Evolutionary conservation across 2,113 vertebrate genomes (phyloP).

Genomic region (Ancistrus triradiatus): DNA sequence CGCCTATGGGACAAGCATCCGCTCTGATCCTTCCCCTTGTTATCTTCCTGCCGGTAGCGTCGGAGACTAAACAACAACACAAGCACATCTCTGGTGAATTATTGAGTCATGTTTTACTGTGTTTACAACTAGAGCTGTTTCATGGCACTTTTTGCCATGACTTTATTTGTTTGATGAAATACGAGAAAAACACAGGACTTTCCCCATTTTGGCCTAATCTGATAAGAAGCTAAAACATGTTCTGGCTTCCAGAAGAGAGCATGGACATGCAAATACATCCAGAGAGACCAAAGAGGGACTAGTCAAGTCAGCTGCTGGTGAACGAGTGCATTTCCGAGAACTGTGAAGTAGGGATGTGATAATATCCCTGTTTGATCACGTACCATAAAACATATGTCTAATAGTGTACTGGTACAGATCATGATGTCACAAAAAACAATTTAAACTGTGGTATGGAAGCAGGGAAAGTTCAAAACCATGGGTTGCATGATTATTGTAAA

Average conservation of each 20-base stretch:
- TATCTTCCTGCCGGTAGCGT: constrained; percentile 55
- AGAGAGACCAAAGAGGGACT: constrained; percentile 20
- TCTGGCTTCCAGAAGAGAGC: constrained; percentile 58
- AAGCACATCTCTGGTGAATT: constrained; percentile 57
- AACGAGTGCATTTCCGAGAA: constrained; percentile 4
- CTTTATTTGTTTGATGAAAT: constrained; percentile 41
- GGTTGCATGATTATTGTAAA: too few relatives aligned
- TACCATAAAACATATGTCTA: too few relatives aligned
- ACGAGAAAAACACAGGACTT: constrained; percentile 41
- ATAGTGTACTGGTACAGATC: too few relatives aligned
- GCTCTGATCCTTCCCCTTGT: constrained; percentile 61
- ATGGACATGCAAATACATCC: constrained; percentile 43
- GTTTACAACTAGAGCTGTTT: constrained; percentile 61
- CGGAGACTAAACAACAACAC: constrained; percentile 72
- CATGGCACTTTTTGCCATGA: constrained; percentile 29
- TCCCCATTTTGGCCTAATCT: constrained; percentile 50
- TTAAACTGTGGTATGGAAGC: too few relatives aligned
- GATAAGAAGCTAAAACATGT: constrained; percentile 54
- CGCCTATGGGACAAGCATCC: constrained; percentile 61
- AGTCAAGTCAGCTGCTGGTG: not conserved
- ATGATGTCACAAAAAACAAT: too few relatives aligned
- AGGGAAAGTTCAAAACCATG: too few relatives aligned
- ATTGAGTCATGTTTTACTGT: constrained; percentile 46
- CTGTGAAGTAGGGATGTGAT: not conserved
- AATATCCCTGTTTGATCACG: too few relatives aligned